phyloP scores from a whole-genome alignment of 1,140 invertebrate genomes.

The Pantala flavescens region DNA sequence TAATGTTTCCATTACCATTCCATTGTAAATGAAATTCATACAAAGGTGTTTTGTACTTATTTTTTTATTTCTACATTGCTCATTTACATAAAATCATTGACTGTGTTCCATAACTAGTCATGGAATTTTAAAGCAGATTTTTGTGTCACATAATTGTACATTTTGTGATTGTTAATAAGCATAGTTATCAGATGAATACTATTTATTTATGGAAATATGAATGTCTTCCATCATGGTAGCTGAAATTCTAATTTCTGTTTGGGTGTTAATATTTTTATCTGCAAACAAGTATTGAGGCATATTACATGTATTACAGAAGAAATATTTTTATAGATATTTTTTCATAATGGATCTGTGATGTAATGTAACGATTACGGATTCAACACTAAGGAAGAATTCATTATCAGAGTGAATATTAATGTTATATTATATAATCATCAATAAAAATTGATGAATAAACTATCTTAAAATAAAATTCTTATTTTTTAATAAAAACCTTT shows the following conservation, averaged over 20 bases:
- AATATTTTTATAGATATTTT: conserved; percentile 11
- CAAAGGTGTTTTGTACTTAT: not conserved
- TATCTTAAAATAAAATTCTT: no score
- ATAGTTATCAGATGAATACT: not conserved
- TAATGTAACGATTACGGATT: not conserved
- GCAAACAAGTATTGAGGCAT: not conserved
- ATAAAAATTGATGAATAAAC: no score
- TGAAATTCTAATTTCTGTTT: not conserved
- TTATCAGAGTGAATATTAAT: no score
- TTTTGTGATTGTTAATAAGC: not conserved
- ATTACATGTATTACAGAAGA: not conserved
- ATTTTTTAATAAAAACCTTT: no score
- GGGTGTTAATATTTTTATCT: not conserved
- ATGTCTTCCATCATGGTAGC: not conserved
- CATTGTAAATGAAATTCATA: not conserved
- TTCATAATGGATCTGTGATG: not conserved
- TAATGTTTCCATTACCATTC: not conserved
- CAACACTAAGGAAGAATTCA: no score
- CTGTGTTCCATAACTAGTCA: not conserved
- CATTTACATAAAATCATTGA: not conserved
- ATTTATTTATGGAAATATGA: not conserved
- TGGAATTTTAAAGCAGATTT: not conserved
- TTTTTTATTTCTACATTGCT: not conserved
- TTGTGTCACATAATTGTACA: not conserved
- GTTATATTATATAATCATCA: no score